Percentiles rank a stretch among this genome's conserved stretches.
Evolutionary conservation across 2,113 vertebrate genomes (phyloP).

Genomic region (Pangasianodon gigas): DNA sequence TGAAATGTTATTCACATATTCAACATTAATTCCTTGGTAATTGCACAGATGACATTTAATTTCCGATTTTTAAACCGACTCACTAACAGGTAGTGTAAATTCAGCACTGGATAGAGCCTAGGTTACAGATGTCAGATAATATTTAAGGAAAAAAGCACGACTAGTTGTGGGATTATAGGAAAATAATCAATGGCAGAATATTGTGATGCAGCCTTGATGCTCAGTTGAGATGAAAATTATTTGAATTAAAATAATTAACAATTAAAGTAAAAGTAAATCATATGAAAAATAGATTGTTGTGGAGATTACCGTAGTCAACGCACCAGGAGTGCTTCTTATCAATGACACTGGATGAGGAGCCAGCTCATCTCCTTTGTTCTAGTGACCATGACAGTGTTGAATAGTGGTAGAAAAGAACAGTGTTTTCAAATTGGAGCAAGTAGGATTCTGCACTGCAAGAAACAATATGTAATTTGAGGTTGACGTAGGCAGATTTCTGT

Average conservation of each 20-base stretch:
- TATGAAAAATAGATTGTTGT: not conserved
- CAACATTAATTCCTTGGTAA: not conserved
- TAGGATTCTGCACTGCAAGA: not conserved
- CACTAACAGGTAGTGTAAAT: not conserved
- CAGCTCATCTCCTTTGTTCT: not conserved
- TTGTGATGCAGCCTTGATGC: not conserved
- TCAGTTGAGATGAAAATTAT: not conserved
- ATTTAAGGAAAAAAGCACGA: not conserved
- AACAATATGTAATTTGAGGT: not conserved
- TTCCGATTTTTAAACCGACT: not conserved
- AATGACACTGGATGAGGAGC: not conserved
- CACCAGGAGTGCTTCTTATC: not conserved
- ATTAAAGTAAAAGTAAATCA: not conserved
- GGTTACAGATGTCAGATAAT: not conserved
- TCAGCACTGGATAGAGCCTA: not conserved
- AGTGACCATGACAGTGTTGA: not conserved
- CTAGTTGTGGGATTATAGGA: not conserved
- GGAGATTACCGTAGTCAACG: not conserved
- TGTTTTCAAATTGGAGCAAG: not conserved
- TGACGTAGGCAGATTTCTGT: constrained; percentile 1
- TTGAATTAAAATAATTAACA: not conserved
- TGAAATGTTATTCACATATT: not conserved
- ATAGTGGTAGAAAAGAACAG: not conserved
- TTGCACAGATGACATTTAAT: not conserved
- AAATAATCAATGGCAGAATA: not conserved